phyloP scores from a whole-genome alignment of 2,113 vertebrate species.

The Lutjanus erythropterus region DNA sequence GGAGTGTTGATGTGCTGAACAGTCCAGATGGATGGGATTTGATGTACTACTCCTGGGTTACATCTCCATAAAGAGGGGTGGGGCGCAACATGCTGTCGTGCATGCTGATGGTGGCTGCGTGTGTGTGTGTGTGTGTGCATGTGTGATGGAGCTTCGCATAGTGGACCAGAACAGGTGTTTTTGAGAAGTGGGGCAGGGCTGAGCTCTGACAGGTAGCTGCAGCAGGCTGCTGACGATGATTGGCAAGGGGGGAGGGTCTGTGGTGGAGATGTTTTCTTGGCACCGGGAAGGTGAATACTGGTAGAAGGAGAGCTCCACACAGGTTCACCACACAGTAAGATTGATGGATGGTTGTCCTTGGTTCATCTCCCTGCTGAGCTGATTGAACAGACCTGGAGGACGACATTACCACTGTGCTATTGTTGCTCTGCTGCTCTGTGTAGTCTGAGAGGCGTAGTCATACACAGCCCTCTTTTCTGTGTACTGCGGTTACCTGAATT shows the following conservation, averaged over 20 bases:
- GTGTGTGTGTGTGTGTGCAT: neutral
- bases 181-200: slow-evolving; percentile 16
- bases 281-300: slow-evolving; percentile 15
- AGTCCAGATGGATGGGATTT: slow-evolving; percentile 76
- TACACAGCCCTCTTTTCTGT: neutral
- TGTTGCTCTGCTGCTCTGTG: neutral
- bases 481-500: neutral
- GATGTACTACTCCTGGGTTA: slow-evolving; percentile 59
- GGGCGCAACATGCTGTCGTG: slow-evolving; percentile 30
- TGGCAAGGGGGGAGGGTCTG: neutral
- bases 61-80: slow-evolving; percentile 54
- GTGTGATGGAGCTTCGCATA: neutral
- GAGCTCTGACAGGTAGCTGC: slow-evolving; percentile 54
- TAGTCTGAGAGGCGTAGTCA: neutral
- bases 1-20: slow-evolving; percentile 37
- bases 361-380: slow-evolving; percentile 38
- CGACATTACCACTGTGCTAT: slow-evolving; percentile 22
- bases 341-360: slow-evolving; percentile 66
- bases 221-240: slow-evolving; percentile 10
- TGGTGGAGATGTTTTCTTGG: slow-evolving; percentile 1
- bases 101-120: slow-evolving; percentile 42
- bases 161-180: slow-evolving; percentile 55
- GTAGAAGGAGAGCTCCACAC: neutral
- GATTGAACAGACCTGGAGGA: slow-evolving; percentile 36
- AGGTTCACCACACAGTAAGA: slow-evolving; percentile 11